Evolutionary conservation across 1,140 invertebrate species (phyloP), one percentile per base, ranked within the genome.

Genomic region (Prorops nasuta): DNA sequence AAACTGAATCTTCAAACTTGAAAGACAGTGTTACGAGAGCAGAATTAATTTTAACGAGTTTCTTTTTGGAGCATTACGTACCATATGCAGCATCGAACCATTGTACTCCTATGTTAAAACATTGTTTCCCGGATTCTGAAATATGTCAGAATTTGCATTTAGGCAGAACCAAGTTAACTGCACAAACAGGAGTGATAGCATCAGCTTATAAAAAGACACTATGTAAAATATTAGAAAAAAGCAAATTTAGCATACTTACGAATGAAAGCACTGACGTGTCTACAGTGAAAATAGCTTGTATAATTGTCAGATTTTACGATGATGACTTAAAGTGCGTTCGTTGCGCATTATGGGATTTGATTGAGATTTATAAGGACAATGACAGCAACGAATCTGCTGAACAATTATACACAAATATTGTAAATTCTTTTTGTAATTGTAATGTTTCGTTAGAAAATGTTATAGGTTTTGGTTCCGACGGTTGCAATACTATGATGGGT

Each of bases 401-500:
- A 55, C 17, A 59, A 53, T 41, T 73, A 16, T 72, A 63, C 43
- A 35, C 51, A 32, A 35, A 37, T 34, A 10, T 71, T 34, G 53
- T 60, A 3, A 39, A 64, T 28, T 53, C 44, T 7, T 63, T 75
- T 45, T 17, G 60, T 40, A 44, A 60, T 18, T 18, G 51, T 45
- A 41, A 60, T 14, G 56, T 75, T 8, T 20, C 60, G 22, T 44
- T 60, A 54, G 43, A 41, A 31, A 72, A 77, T 49, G 52, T 72
- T 9, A 65, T 74, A 32, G 71, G 71, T n/a, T 77, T 74, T 46
- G 69, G 53, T 16, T 64, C 63, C 6, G 72, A 74, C 63, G 67
- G 66, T 4, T 59, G 57, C 36, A 74, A 63, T 48, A 62, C 54
- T 1, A 74, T 73, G 72, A 65, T 75, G 56, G 72, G 72, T 2